Percentiles rank a stretch among this genome's conserved stretches.
Evolutionary conservation across 1,140 invertebrate genomes (phyloP).

Genomic region (Chironomus tepperi): DNA sequence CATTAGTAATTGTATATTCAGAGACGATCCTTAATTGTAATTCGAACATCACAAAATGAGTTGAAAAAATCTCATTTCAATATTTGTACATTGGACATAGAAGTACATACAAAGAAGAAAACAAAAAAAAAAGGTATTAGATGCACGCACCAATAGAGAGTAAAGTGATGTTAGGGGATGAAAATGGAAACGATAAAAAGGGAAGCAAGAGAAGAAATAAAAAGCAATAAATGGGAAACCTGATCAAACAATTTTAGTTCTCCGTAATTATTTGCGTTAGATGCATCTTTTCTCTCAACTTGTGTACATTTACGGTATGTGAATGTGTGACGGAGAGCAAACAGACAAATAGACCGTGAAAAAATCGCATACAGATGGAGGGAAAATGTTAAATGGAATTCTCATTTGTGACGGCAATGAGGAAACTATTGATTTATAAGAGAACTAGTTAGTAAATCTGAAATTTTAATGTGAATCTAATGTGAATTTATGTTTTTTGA

Average conservation of each 20-base stretch:
- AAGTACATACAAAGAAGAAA: not conserved
- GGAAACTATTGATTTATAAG: no score
- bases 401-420: no score
- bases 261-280: slow-evolving; percentile 6
- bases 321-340: not conserved
- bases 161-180: slow-evolving; percentile 4
- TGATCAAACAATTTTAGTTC: slow-evolving; percentile 2
- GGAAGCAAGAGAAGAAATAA: not conserved
- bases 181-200: not conserved
- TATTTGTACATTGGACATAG: no score
- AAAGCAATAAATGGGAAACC: not conserved
- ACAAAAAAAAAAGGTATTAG: not conserved
- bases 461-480: no score
- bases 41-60: not conserved
- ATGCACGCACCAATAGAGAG: not conserved
- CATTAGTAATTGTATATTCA: not conserved
- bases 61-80: not conserved
- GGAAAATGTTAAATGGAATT: no score
- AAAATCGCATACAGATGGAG: not conserved
- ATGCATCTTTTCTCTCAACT: not conserved
- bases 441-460: no score
- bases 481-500: no score
- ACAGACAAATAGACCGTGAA: slow-evolving; percentile 13
- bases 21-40: not conserved
- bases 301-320: not conserved